A percentile compares a stretch with the other conserved stretches of the same genome.
phyloP scores from a whole-genome alignment of 2,113 vertebrate species.

The Etheostoma cragini region DNA sequence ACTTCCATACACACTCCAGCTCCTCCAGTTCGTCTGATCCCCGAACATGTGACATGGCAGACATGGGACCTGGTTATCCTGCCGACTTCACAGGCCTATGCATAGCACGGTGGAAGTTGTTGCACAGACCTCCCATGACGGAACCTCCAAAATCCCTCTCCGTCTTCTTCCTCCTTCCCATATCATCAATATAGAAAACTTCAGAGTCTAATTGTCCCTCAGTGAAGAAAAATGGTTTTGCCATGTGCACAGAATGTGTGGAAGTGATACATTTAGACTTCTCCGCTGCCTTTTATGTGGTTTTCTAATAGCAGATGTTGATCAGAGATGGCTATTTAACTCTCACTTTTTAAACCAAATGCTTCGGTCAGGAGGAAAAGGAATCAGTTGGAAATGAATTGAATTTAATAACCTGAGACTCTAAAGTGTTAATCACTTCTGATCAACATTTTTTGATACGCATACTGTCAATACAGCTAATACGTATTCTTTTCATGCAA shows the following conservation, averaged over 20 bases:
- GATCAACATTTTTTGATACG: constrained; percentile 14
- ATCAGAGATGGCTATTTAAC: constrained; percentile 38
- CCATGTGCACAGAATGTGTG: constrained; percentile 48
- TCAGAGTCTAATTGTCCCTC: not conserved
- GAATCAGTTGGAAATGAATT: constrained; percentile 24
- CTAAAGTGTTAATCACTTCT: not conserved
- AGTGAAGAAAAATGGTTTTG: constrained; percentile 27
- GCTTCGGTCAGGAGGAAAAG: constrained; percentile 21
- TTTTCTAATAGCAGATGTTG: constrained; percentile 41
- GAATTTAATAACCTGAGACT: constrained; percentile 8
- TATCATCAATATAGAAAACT: not conserved
- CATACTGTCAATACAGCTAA: not conserved
- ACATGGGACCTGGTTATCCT: constrained; percentile 72
- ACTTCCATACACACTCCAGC: constrained; percentile 54
- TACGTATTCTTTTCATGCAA: not conserved
- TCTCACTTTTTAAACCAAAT: constrained; percentile 32
- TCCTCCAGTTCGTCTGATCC: constrained; percentile 66
- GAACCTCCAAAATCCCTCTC: constrained; percentile 21
- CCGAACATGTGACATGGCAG: constrained; percentile 76
- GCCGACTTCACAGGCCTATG: constrained; percentile 57
- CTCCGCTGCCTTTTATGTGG: constrained; percentile 51
- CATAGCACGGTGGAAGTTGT: constrained; percentile 40
- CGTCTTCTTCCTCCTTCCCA: constrained; percentile 16
- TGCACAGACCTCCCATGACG: constrained; percentile 67
- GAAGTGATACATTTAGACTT: constrained; percentile 50